These are phyloP conservation scores for Cavia porcellus DNA, from an alignment of 2,113 vertebrate genomes.

Conservation along the genomic window DNA sequence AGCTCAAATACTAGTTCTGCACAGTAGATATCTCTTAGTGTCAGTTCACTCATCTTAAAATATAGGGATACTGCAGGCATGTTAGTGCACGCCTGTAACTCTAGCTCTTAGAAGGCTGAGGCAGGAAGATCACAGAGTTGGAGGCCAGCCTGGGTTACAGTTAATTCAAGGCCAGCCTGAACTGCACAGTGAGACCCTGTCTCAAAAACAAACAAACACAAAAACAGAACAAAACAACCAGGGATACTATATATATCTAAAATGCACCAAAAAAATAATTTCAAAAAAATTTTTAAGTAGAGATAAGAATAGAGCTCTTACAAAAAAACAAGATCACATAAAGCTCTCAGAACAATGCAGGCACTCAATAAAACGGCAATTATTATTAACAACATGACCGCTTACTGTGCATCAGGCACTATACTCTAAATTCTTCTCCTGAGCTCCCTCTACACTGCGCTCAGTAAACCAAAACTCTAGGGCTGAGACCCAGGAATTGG, in stretches of 20 bases:
- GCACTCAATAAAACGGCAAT: not conserved
- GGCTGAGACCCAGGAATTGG: constrained; percentile 12
- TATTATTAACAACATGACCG: constrained; percentile 14
- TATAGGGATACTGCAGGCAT: not conserved
- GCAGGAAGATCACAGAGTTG: not conserved
- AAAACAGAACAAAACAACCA: not conserved
- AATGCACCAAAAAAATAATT: not conserved
- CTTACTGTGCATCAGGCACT: not conserved
- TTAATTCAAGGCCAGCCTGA: not conserved
- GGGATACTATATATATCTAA: not conserved
- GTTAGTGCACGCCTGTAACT: not conserved
- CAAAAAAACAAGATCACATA: constrained; percentile 5
- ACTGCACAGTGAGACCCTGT: not conserved
- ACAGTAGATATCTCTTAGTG: not conserved
- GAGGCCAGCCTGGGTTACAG: not conserved
- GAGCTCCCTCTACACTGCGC: not conserved
- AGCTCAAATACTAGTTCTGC: constrained; percentile 21
- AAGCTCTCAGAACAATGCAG: not conserved
- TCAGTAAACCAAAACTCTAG: constrained; percentile 38
- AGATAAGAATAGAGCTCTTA: constrained; percentile 23
- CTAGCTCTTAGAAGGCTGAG: not conserved
- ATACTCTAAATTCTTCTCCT: not conserved
- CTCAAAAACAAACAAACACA: not conserved
- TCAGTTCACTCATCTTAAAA: constrained; percentile 35
- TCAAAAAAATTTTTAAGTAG: not conserved